phyloP scores from a whole-genome alignment of 1,140 invertebrate species.

The Pantala flavescens region DNA sequence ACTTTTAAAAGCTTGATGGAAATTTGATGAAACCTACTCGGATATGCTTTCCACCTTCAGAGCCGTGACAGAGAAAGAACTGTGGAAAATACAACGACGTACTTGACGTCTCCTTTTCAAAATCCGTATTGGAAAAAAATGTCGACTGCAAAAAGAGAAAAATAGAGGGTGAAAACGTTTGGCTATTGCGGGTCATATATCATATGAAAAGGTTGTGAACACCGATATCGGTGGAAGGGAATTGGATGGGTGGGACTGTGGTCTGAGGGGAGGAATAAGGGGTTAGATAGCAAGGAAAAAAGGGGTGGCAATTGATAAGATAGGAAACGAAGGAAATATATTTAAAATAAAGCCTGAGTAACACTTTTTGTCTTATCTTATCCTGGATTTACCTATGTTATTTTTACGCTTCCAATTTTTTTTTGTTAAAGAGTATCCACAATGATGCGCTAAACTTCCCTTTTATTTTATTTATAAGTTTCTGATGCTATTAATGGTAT shows the following conservation, averaged over 20 bases:
- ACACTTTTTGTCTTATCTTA: no score
- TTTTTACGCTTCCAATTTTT: no score
- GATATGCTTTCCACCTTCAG: background rate
- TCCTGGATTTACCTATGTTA: no score
- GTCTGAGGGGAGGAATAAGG: background rate
- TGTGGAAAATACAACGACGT: background rate
- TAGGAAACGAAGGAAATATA: no score
- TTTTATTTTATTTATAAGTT: no score
- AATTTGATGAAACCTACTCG: slow-evolving; percentile 2
- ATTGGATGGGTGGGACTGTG: background rate
- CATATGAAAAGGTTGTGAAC: slow-evolving; percentile 3
- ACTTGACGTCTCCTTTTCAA: slow-evolving; percentile 1
- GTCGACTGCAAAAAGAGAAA: background rate
- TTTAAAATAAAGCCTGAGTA: no score
- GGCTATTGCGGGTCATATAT: slow-evolving; percentile 5
- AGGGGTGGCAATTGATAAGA: background rate
- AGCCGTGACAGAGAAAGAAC: background rate
- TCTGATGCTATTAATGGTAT: no score
- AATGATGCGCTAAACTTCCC: no score
- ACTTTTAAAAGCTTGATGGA: background rate
- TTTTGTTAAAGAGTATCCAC: no score
- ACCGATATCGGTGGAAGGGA: background rate
- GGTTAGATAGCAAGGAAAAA: background rate
- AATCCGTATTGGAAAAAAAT: background rate
- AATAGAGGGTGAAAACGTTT: background rate